These are phyloP conservation scores for Phainopepla nitens DNA, from an alignment of 2,113 vertebrate genomes.

Conservation along the genomic window DNA sequence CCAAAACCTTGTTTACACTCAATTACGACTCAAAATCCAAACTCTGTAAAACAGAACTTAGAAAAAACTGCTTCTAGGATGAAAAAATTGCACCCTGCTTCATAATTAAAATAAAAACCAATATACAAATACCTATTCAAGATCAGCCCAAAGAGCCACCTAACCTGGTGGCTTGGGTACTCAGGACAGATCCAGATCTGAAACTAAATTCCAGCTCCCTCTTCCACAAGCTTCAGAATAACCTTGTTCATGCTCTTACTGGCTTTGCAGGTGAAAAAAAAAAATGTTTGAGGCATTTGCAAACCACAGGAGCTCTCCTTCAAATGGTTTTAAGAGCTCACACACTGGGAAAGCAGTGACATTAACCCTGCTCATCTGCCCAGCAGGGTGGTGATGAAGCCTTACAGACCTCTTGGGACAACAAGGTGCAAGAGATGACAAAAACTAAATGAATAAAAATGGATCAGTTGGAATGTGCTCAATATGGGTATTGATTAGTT, in stretches of 20 bases:
- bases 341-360: background rate
- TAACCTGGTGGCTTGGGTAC: background rate
- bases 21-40: background rate
- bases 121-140: background rate
- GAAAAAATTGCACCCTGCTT: background rate
- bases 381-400: background rate
- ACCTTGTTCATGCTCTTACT: background rate
- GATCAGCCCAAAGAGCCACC: background rate
- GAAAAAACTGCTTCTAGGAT: background rate
- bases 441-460: background rate
- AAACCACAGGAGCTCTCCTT: background rate
- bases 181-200: background rate
- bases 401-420: background rate
- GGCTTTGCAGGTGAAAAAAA: background rate
- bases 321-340: background rate
- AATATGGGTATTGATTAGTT: fast-evolving
- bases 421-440: background rate
- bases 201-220: background rate
- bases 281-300: background rate
- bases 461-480: background rate
- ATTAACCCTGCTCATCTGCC: background rate
- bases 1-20: background rate
- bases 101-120: background rate
- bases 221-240: background rate
- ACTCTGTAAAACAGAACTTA: background rate